phyloP scores from a whole-genome alignment of 1,140 invertebrate genomes.

The Teleogryllus occipitalis region DNA sequence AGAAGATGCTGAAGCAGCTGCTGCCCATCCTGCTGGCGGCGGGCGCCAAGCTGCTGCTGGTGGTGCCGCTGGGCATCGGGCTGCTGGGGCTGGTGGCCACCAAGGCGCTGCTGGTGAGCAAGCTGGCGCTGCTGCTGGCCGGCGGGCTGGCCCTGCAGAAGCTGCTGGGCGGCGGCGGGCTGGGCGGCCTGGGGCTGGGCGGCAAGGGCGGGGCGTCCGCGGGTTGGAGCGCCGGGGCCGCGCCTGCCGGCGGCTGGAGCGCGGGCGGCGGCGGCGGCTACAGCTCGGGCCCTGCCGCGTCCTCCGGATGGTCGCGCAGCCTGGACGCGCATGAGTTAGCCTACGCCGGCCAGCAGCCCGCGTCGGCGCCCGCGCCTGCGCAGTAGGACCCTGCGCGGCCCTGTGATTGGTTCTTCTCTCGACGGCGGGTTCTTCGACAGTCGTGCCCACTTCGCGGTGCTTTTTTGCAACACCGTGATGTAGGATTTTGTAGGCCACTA shows the following conservation, averaged over 20 bases:
- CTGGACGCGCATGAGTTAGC: constrained; percentile 43
- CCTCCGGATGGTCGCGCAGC: constrained; percentile 36
- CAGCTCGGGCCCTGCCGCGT: constrained; percentile 30
- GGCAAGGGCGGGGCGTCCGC: constrained; percentile 12
- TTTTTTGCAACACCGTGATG: no score
- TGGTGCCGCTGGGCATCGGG: constrained; percentile 57
- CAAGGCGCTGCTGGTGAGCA: constrained; percentile 65
- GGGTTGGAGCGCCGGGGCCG: constrained; percentile 26
- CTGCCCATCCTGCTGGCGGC: constrained; percentile 52
- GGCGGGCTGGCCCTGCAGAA: constrained; percentile 57
- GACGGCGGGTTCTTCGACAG: no score
- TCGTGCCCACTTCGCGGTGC: no score
- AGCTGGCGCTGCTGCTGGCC: constrained; percentile 54
- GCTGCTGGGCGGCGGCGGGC: constrained; percentile 42
- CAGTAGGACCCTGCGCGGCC: no score
- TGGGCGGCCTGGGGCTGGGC: constrained; percentile 31
- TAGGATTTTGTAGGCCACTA: no score
- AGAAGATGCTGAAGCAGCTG: constrained; percentile 53
- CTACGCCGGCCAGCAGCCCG: constrained; percentile 44
- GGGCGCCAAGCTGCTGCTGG: constrained; percentile 57
- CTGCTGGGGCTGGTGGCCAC: constrained; percentile 58
- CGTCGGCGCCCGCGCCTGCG: constrained; percentile 42
- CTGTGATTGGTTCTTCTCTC: no score
- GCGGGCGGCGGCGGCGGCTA: constrained; percentile 26
- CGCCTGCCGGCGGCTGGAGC: constrained; percentile 24